These are phyloP conservation scores for Xanthorhoe spadicearia DNA, from an alignment of 2,888 invertebrate species.

Conservation along the genomic window DNA sequence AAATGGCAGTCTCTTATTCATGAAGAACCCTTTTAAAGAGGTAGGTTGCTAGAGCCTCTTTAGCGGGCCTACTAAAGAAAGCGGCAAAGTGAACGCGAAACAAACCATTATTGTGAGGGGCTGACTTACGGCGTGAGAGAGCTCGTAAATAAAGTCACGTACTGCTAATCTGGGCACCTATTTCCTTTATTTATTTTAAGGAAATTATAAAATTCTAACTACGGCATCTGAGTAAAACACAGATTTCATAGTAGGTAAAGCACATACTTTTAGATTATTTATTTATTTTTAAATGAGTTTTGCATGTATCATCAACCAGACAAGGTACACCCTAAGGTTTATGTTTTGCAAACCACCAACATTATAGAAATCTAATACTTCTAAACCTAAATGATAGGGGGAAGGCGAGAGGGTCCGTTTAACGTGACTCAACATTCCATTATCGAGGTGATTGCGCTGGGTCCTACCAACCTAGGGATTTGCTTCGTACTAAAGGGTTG, in stretches of 20 bases:
- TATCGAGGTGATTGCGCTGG: conserved; percentile 34
- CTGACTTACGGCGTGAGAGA: conserved; percentile 58
- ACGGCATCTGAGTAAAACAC: background rate
- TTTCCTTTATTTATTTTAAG: conserved; percentile 2
- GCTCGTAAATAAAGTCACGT: conserved; percentile 45
- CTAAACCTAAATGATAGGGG: conserved; percentile 51
- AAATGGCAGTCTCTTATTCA: conserved; percentile 21
- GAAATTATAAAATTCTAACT: background rate
- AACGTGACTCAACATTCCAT: conserved; percentile 34
- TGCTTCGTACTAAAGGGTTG: conserved; percentile 22
- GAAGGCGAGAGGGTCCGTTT: conserved; percentile 43
- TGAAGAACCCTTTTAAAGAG: conserved; percentile 36
- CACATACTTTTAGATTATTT: too few species aligned
- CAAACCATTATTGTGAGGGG: conserved; percentile 64
- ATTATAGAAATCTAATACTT: conserved; percentile 55
- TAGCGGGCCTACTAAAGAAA: conserved; percentile 31
- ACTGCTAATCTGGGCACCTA: conserved; percentile 10
- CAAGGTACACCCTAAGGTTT: background rate
- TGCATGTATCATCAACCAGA: background rate
- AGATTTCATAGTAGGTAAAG: too few species aligned
- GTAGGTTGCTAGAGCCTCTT: conserved; percentile 37
- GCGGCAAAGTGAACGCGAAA: conserved; percentile 57
- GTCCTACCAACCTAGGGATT: conserved; percentile 22
- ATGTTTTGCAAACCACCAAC: too few species aligned
- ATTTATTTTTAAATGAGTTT: background rate